Evolutionary conservation across 2,888 invertebrate genomes (phyloP), one percentile per base, ranked within the genome.

Genomic region (Nemoura dubitans): DNA sequence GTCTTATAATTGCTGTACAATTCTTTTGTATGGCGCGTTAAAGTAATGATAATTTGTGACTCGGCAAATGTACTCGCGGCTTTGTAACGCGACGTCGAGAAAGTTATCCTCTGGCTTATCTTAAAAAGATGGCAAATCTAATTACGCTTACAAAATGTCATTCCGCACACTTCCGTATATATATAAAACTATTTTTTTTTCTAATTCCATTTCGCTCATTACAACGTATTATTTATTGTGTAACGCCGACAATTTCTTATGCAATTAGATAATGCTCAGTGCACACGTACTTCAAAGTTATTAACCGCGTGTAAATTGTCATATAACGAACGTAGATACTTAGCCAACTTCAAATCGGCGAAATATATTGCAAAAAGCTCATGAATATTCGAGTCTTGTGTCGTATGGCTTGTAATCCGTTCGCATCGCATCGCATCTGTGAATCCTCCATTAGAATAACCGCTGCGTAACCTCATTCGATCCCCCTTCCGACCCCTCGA

Each of bases 391-490:
- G 16, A 59, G 3, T 21, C 59, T 59, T 21, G 59, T 59, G 59
- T 59, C 59, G 14, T 59, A 59, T 59, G 1, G 59, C 59, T 59
- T 59, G 59, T 59, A 59, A 59, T 59, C 59, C 21, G 21, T 59
- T 59, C 59, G 59, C 59, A 59, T 59, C 59, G 1, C 1, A 7
- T 59, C 59, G 59, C 59, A 59, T 59, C 59, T 59, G 59, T 59
- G 59, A 59, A 59, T 59, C 6, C 59, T 21, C 59, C 59, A 59
- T 59, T 59, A 59, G 59, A 59, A 59, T 59, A 59, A 59, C 59
- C 16, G 43, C 26, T 43, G 25, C 42, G 59, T 83, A 83, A 43
- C 83, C 43, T 83, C 83, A 83, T 83, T 36, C 25, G 28, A 26
- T 28, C 14, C 83, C 59, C 42, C 43, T 26, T 84, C 10, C 83